Evolutionary conservation across 2,888 invertebrate species (phyloP).

Genomic region (Lingula anatina): DNA sequence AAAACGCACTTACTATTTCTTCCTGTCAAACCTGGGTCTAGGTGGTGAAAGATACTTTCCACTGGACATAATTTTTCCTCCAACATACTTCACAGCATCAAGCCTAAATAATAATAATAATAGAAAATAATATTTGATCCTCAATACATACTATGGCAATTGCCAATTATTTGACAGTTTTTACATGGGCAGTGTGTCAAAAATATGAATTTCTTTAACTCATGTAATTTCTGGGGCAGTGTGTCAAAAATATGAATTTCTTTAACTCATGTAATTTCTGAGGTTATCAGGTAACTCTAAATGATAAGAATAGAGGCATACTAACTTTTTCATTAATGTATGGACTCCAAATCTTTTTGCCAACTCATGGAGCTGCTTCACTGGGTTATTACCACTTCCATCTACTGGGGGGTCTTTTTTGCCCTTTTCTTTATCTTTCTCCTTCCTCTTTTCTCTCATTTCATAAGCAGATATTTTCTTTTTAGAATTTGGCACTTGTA

Average conservation of each 20-base stretch:
- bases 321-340: constrained; percentile 26
- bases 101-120: constrained; percentile 20
- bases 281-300: too few relatives aligned
- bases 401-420: constrained; percentile 4
- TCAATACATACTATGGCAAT: too few relatives aligned
- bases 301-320: too few relatives aligned
- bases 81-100: constrained; percentile 29
- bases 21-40: constrained; percentile 55
- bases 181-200: too few relatives aligned
- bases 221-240: too few relatives aligned
- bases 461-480: constrained; percentile 18
- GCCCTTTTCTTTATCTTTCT: constrained; percentile 9
- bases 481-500: constrained; percentile 1
- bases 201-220: too few relatives aligned
- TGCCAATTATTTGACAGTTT: too few relatives aligned
- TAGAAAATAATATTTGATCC: too few relatives aligned
- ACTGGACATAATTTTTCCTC: constrained; percentile 23
- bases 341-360: constrained; percentile 42
- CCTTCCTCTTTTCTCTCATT: constrained; percentile 19
- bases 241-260: too few relatives aligned
- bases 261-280: too few relatives aligned
- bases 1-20: constrained; percentile 45
- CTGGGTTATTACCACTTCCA: constrained; percentile 19
- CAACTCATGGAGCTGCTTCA: constrained; percentile 37
- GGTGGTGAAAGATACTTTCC: constrained; percentile 34